Evolutionary conservation across 2,113 vertebrate genomes (phyloP), one percentile per base, ranked within the genome.

Genomic region (Lipophrys pholis): DNA sequence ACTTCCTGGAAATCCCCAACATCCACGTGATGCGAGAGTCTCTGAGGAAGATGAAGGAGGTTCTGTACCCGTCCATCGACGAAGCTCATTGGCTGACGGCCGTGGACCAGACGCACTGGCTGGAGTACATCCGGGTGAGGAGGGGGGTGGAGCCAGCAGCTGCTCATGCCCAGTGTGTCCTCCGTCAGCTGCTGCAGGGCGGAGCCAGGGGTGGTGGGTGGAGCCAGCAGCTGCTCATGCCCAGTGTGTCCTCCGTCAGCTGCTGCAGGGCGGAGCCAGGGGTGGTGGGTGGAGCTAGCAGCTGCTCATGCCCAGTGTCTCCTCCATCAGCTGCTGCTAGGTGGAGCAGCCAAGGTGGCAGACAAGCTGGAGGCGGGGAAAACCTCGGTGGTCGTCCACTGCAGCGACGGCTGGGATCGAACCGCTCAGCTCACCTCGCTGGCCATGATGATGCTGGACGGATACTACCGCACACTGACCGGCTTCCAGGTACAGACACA

Each of bases 1-100:
- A 95, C 54, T 99, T 99, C 69, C 82, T 99, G 86, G 97, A 99
- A 55, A 99, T 99, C 21, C 97, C 97, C 15, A 99, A 99, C 71
- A 99, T 99, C n/a, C 97, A 99, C 0, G 98, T 99, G 10, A 99
- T 99, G 95, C 92, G 98, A 43, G 98, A 99, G 84, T 98, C 97
- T 6, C 91, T 99, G 54, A 93, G 98, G 11, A 99, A 99, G 70
- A 87, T 99, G 46, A 99, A 98, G 80, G 97, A 99, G 59, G 93
- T 97, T 0, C 95, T 96, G 51, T 99, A 98, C 84, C 98, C 98
- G 0, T 92, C 94, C 1, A 97, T 99, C 1, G 95, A 99, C 12
- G 97, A 99, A 69, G 86, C 91, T 0, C 95, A 89, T 69, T 99
- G 98, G 98, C 91, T 98, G 8, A 96, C 97, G 2, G 94, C 93